These are phyloP conservation scores for Mormyrus proboscirostris DNA, from an alignment of 2,797 vertebrate genomes.

Conservation along the genomic window DNA sequence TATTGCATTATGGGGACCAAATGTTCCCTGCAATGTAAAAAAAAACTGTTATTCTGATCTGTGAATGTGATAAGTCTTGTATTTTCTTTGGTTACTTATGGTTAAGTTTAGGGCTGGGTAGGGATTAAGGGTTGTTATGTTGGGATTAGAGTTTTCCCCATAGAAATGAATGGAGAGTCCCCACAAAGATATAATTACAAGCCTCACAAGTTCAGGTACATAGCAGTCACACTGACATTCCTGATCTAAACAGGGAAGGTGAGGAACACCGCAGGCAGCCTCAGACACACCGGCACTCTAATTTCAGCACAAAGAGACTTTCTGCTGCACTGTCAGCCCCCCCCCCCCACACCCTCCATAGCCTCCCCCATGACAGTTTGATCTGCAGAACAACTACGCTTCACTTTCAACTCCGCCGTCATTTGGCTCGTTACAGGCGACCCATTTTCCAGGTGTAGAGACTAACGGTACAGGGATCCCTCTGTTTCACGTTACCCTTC, in stretches of 20 bases:
- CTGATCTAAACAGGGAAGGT: not conserved
- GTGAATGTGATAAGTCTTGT: not conserved
- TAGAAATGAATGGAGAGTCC: too few species aligned
- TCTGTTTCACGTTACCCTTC: not conserved
- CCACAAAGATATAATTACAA: too few species aligned
- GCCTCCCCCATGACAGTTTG: not conserved
- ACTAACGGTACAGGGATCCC: not conserved
- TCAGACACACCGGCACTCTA: not conserved
- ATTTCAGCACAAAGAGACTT: not conserved
- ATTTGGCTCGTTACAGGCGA: not conserved
- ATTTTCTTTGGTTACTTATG: too few species aligned
- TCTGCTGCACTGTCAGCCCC: not conserved
- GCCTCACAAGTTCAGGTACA: not conserved
- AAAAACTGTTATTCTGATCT: too few species aligned
- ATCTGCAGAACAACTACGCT: not conserved
- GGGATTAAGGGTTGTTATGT: not conserved
- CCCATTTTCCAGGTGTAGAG: not conserved
- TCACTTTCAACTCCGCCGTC: not conserved
- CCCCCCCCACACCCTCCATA: not conserved
- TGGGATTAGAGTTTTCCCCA: too few species aligned
- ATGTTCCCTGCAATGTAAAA: too few species aligned
- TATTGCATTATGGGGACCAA: too few species aligned
- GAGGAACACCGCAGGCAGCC: not conserved
- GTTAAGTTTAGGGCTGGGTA: not conserved
- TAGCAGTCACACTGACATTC: not conserved